Evolutionary conservation across 2,888 invertebrate genomes (phyloP).

Genomic region (Drosophila prostipennis): DNA sequence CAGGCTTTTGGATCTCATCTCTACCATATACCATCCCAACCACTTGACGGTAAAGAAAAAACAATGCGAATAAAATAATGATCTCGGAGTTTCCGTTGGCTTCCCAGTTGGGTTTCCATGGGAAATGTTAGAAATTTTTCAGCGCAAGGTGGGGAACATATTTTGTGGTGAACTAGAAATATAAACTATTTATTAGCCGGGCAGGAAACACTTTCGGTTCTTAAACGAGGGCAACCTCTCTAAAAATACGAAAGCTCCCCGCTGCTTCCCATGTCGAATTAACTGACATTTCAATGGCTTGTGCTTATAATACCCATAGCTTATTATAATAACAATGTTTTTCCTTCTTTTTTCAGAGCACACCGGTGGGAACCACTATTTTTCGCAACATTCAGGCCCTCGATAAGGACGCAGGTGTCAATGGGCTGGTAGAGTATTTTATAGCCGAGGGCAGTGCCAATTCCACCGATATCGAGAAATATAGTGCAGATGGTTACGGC

Average conservation of each 20-base stretch:
- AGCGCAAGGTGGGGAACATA: not conserved
- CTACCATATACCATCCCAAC: not conserved
- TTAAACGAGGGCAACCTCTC: not conserved
- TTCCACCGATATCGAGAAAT: conserved; percentile 85
- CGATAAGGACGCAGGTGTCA: conserved; percentile 94
- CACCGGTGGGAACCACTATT: conserved; percentile 93
- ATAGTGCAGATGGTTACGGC: conserved; percentile 91
- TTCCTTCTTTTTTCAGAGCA: conserved; percentile 87
- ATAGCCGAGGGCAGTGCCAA: conserved; percentile 88
- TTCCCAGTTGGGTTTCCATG: conserved; percentile 8
- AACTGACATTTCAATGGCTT: conserved; percentile 10
- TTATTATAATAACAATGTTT: too few relatives aligned
- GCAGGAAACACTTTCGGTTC: conserved; percentile 11
- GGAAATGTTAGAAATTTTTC: conserved; percentile 7
- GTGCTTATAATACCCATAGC: not conserved
- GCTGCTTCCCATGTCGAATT: conserved; percentile 6
- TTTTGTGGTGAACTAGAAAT: not conserved
- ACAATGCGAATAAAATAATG: conserved; percentile 38
- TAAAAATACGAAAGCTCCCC: not conserved
- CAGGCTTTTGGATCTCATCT: conserved; percentile 27
- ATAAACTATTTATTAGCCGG: not conserved
- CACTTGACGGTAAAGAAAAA: conserved; percentile 18
- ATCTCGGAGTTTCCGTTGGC: conserved; percentile 31
- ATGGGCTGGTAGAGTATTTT: conserved; percentile 94
- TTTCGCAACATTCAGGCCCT: conserved; percentile 92